Conservation (phyloP, 2,888 invertebrate genomes). For the Trachelus iudaicus region DNA sequence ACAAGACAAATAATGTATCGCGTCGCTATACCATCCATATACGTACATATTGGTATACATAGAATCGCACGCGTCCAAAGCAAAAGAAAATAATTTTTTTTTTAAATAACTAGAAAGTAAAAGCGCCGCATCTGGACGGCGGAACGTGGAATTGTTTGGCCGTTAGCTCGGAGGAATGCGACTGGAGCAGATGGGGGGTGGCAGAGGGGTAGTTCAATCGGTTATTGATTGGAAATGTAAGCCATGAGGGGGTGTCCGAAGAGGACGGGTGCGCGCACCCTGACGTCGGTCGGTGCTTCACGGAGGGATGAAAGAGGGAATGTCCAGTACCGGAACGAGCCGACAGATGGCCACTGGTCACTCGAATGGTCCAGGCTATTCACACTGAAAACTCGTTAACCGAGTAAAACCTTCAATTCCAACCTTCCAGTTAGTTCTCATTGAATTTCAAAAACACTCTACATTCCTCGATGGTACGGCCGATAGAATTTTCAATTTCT, state of each 20-base stretch:
- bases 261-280: conserved; percentile 27
- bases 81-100: not conserved
- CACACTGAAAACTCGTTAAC: conserved; percentile 33
- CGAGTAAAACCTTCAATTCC: conserved; percentile 28
- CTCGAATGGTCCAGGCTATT: conserved; percentile 23
- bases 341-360: conserved; percentile 63
- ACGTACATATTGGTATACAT: not conserved
- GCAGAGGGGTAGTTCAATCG: conserved; percentile 59
- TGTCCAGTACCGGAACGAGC: conserved; percentile 49
- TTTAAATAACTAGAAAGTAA: conserved; percentile 20
- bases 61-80: conserved; percentile 8
- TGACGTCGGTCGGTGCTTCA: too few relatives aligned
- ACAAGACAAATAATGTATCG: too few relatives aligned
- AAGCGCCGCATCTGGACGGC: conserved; percentile 30
- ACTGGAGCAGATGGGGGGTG: conserved; percentile 36
- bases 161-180: conserved; percentile 50
- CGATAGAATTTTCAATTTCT: not conserved
- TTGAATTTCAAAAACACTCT: too few relatives aligned
- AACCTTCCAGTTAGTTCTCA: too few relatives aligned
- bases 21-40: too few relatives aligned
- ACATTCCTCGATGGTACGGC: too few relatives aligned
- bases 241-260: conserved; percentile 37
- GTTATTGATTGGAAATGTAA: conserved; percentile 64
- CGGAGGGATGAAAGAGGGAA: conserved; percentile 19
- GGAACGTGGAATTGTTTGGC: conserved; percentile 47